Evolutionary conservation across 2,113 vertebrate species (phyloP), one percentile per base, ranked within the genome.

Genomic region (Psilopogon haemacephalus): DNA sequence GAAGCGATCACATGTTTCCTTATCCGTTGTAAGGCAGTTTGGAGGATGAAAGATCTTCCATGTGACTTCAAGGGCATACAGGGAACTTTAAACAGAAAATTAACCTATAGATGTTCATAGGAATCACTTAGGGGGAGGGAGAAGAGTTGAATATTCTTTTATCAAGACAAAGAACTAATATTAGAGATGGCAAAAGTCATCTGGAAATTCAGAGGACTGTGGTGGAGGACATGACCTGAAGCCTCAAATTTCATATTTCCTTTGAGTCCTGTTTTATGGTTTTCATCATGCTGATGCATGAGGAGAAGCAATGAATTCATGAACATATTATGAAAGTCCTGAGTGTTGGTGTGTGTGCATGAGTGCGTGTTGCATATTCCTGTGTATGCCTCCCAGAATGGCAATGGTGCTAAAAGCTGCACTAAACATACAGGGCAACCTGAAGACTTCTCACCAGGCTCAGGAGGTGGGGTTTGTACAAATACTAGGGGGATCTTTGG

Each of bases 281-380:
- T 91, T 86, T 87, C 9, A 28, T 74, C n/a, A 30, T 50, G 65
- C 15, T 32, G 33, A 67, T 8, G 26, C 7, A 15, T 63, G 32
- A 80, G 71, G 55, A 95, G 56, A 89, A 91, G 23, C 0, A 0
- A 38, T 3, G 2, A 72, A 12, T 17, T 72, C 28, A 46, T 67
- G 87, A 83, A 37, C 7, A 4, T 23, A 8, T 15, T 33, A 19
- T 44, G 67, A 63, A 42, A 59, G 5, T 20, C 30, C 18, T 7
- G 1, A 20, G 14, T 21, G 28, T n/a, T 63, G 46, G 0, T 15
- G 27, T 1, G 0, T 23, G 32, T 63, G 15, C 10, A 5, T 14
- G 3, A 30, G 35, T 63, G 42, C 46, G 46, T 35, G 32, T 7
- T 76, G 11, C 26, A 59, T 27, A 19, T 3, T 30, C 12, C 19